Evolutionary conservation across 2,888 invertebrate species (phyloP).

Genomic region (Melipona bicolor): DNA sequence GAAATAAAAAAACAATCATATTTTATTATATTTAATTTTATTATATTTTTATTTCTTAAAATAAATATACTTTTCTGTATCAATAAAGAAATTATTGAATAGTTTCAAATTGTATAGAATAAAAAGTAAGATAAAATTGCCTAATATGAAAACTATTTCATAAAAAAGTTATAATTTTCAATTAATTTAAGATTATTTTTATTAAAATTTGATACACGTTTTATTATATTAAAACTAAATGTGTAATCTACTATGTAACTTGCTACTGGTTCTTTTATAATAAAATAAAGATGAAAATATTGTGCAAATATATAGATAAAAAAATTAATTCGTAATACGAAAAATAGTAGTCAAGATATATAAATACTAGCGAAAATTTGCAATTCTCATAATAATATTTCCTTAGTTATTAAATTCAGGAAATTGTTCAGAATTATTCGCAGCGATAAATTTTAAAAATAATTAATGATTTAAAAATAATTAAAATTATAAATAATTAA

Average conservation of each 20-base stretch:
- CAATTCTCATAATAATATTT: not conserved
- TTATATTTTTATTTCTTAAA: not conserved
- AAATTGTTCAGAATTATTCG: not conserved
- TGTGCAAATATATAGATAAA: too few relatives aligned
- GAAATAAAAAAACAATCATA: not conserved
- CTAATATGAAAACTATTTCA: too few relatives aligned
- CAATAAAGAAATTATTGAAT: not conserved
- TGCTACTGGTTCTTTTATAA: too few relatives aligned
- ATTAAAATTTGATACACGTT: too few relatives aligned
- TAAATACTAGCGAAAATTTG: not conserved
- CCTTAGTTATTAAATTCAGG: not conserved
- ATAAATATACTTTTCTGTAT: not conserved
- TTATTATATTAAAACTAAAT: too few relatives aligned
- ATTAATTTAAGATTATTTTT: too few relatives aligned
- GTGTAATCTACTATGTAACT: too few relatives aligned
- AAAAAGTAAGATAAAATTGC: not conserved
- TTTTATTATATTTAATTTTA: not conserved
- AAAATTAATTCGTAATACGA: too few relatives aligned
- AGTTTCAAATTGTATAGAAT: not conserved
- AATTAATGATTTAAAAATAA: too few relatives aligned
- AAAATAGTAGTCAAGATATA: not conserved
- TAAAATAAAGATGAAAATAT: too few relatives aligned
- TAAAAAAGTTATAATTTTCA: too few relatives aligned
- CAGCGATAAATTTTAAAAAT: not conserved
- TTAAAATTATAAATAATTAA: too few relatives aligned